Evolutionary conservation across 2,888 invertebrate species (phyloP), one percentile per base, ranked within the genome.

Genomic region (Lamproptera curius): DNA sequence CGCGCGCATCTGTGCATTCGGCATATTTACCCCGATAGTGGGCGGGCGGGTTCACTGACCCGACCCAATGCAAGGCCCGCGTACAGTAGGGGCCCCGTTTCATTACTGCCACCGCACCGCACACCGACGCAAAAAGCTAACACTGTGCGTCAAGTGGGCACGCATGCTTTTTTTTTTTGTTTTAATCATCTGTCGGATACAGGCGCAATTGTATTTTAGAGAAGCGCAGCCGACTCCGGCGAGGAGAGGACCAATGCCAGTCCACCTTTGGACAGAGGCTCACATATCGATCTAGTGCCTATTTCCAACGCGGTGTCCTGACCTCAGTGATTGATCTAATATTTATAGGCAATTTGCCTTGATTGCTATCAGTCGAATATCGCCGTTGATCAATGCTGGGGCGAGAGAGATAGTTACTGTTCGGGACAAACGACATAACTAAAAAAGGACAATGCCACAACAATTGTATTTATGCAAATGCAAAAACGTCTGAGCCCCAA

Each of bases 1-100:
- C 85, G 86, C 85, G 87, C 79, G 81, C 82, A 84, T 83, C 83
- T 85, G 86, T 85, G 86, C 87, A 87, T 85, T 86, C 85, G 86
- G 86, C 85, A 85, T 86, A 86, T 87, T 87, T 87, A 85, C 85
- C 85, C 84, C 81, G 82, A 84, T 83, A 78, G 82, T 79, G 81
- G 83, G 81, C 82, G 85, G 82, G 77, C 75, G 81, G 79, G 83
- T 74, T 85, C 85, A 81, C 72, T 80, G 84, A 84, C 86, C 81
- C 84, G 84, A 83, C 81, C 85, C 85, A 82, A 84, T 87, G 87
- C 79, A 79, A 81, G 87, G 74, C 78, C 76, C 77, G 79, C 80
- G 81, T 62, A 80, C 79, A 48, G 80, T 77, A 78, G 82, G 82
- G 66, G 68, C n/a, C 73, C 70, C 71, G 77, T 77, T 80, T 77